These are phyloP conservation scores for Macrosteles quadrilineatus DNA, from an alignment of 1,140 invertebrate species.

Conservation along the genomic window DNA sequence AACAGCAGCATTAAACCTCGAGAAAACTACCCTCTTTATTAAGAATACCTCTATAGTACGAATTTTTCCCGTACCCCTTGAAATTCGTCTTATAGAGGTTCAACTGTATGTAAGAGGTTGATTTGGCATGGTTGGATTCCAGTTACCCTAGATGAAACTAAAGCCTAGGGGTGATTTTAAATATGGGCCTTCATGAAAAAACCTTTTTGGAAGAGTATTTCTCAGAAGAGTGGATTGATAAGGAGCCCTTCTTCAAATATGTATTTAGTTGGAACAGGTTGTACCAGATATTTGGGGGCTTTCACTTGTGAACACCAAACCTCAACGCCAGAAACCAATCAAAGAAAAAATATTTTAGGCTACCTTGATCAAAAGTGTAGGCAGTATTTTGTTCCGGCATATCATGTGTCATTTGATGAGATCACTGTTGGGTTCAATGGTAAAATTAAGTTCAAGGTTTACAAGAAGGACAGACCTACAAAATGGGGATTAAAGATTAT, in stretches of 20 bases:
- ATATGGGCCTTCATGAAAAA: slow-evolving; percentile 23
- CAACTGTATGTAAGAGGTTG: slow-evolving; percentile 16
- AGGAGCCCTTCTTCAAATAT: slow-evolving; percentile 27
- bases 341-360: slow-evolving; percentile 8
- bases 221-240: slow-evolving; percentile 7
- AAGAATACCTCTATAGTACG: too few species aligned
- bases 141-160: background rate
- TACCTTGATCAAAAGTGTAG: slow-evolving; percentile 30
- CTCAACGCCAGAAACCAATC: background rate
- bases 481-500: slow-evolving; percentile 28
- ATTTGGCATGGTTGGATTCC: background rate
- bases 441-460: slow-evolving; percentile 2
- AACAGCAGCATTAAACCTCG: too few species aligned
- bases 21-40: too few species aligned
- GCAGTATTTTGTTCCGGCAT: slow-evolving; percentile 22
- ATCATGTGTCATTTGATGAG: slow-evolving; percentile 23
- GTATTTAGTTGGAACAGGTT: slow-evolving; percentile 28
- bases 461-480: slow-evolving; percentile 28
- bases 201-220: slow-evolving; percentile 22
- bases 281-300: slow-evolving; percentile 11
- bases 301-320: slow-evolving; percentile 13
- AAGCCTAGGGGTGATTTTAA: slow-evolving; percentile 22
- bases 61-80: too few species aligned
- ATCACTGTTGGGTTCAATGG: slow-evolving; percentile 26
- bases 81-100: too few species aligned